A percentile compares a stretch with the other conserved stretches of the same genome.
phyloP scores from a whole-genome alignment of 2,113 vertebrate species.

The Micronycteris hirsuta region DNA sequence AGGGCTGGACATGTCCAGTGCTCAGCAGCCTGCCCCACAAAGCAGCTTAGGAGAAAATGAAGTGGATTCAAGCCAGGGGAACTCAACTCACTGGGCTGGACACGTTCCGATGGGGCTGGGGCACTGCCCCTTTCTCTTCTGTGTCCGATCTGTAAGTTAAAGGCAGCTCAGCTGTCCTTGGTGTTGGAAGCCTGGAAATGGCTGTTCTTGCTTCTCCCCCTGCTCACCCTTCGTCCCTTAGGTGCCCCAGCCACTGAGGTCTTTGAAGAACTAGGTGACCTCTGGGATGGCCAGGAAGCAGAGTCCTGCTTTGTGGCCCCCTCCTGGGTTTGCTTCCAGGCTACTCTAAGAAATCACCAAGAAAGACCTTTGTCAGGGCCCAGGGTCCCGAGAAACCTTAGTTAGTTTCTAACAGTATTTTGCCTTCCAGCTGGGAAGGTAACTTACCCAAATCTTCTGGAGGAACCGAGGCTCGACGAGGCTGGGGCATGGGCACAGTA shows the following conservation, averaged over 20 bases:
- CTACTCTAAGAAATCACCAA: not conserved
- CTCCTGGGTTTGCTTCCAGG: not conserved
- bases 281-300: not conserved
- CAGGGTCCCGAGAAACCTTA: not conserved
- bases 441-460: not conserved
- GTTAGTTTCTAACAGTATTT: not conserved
- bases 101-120: not conserved
- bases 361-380: not conserved
- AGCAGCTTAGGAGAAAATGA: constrained; percentile 31
- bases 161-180: not conserved
- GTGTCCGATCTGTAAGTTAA: not conserved
- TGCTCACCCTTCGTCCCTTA: not conserved
- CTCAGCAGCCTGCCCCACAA: constrained; percentile 7
- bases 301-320: not conserved
- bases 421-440: not conserved
- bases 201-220: not conserved
- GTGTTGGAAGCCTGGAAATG: not conserved
- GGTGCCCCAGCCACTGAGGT: not conserved
- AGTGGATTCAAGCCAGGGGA: constrained; percentile 21
- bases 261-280: not conserved
- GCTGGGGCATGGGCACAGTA: not conserved
- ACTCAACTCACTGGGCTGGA: not conserved
- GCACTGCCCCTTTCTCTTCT: not conserved
- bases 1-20: not conserved
- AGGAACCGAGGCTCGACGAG: not conserved